Percentiles rank a stretch among this genome's conserved stretches.
Conservation (phyloP, 2,797 vertebrate species). For the Pelodytes ibericus region DNA sequence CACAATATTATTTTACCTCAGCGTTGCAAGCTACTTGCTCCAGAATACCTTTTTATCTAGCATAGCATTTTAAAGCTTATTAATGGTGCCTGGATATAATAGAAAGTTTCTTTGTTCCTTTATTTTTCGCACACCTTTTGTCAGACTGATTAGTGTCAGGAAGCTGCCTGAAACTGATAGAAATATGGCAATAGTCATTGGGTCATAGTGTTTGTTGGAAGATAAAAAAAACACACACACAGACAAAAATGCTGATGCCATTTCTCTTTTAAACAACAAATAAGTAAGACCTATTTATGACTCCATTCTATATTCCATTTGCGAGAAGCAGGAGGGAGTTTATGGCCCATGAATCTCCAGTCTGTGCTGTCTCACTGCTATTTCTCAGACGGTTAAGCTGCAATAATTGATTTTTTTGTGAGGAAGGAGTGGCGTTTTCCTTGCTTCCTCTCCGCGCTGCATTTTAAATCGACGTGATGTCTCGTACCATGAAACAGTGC, state of each 20-base stretch:
- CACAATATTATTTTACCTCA: no score
- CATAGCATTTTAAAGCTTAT: background rate
- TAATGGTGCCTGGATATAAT: background rate
- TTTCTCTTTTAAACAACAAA: constrained; percentile 47
- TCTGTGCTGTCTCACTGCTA: constrained; percentile 48
- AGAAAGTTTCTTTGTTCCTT: background rate
- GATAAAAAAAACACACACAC: constrained; percentile 8
- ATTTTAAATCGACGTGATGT: constrained; percentile 50
- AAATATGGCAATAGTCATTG: constrained; percentile 4
- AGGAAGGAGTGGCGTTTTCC: constrained; percentile 49
- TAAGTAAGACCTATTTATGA: constrained; percentile 49
- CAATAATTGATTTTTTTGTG: constrained; percentile 56
- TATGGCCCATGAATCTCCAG: constrained; percentile 51
- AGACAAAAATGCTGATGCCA: constrained; percentile 22
- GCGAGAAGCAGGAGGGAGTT: constrained; percentile 47
- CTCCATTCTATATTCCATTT: constrained; percentile 46
- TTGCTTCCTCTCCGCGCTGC: constrained; percentile 26
- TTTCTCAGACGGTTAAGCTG: constrained; percentile 56
- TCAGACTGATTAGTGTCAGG: background rate
- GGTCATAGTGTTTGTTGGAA: constrained; percentile 28
- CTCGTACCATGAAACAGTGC: constrained; percentile 46
- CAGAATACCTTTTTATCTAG: background rate
- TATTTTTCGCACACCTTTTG: background rate
- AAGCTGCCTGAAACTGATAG: background rate
- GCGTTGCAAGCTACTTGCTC: background rate